Percentiles rank a stretch among this genome's conserved stretches.
phyloP scores from a whole-genome alignment of 2,888 invertebrate genomes.

The Eubasilissa splendida region DNA sequence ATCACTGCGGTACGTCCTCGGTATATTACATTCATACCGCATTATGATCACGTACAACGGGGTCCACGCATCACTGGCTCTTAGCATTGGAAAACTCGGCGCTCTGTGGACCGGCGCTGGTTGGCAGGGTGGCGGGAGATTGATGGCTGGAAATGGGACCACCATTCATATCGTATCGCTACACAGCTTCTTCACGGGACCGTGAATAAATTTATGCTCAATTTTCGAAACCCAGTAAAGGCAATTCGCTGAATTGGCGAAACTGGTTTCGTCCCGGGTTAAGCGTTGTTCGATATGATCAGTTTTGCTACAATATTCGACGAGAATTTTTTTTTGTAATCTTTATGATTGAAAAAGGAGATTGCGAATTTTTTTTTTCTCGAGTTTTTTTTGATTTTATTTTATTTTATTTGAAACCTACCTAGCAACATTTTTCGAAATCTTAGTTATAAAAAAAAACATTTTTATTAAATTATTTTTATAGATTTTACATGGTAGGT shows the following conservation, averaged over 20 bases:
- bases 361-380: too few species aligned
- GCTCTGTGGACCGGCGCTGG: constrained; percentile 50
- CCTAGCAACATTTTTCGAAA: neutral
- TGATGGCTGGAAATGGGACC: constrained; percentile 58
- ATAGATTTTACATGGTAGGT: too few species aligned
- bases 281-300: too few species aligned
- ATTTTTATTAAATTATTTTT: neutral
- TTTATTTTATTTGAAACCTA: neutral
- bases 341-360: too few species aligned
- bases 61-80: constrained; percentile 57
- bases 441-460: neutral
- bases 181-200: constrained; percentile 50
- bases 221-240: too few species aligned
- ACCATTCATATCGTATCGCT: constrained; percentile 58
- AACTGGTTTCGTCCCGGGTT: too few species aligned
- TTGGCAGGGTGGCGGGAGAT: constrained; percentile 47
- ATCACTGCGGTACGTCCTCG: constrained; percentile 14
- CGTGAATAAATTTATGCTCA: constrained; percentile 34
- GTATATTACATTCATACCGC: constrained; percentile 58
- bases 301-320: neutral
- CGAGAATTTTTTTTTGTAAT: neutral
- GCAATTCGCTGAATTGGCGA: too few species aligned
- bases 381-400: too few species aligned
- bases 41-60: constrained; percentile 58
- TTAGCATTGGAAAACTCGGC: constrained; percentile 57